A percentile compares a stretch with the other conserved stretches of the same genome.
Evolutionary conservation across 2,797 vertebrate species (phyloP).

Genomic region (Gobionotothen gibberifrons): DNA sequence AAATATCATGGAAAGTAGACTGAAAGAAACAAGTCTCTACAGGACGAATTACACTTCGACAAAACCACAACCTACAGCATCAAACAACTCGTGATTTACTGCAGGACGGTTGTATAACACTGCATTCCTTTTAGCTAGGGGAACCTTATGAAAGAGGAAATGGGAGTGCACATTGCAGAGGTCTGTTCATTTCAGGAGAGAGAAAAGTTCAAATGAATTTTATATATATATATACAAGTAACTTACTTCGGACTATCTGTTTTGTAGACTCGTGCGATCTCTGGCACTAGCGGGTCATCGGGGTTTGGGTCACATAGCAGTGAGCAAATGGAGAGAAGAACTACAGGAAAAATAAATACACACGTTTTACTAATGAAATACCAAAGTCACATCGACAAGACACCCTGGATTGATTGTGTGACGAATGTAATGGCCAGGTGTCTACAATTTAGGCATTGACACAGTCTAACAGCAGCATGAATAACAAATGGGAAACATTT

Average conservation of each 20-base stretch:
- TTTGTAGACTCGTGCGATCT: constrained; percentile 91
- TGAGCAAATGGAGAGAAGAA: constrained; percentile 90
- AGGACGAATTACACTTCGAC: not conserved
- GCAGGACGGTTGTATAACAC: not conserved
- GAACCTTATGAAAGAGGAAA: not conserved
- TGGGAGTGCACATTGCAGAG: not conserved
- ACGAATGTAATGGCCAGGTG: not conserved
- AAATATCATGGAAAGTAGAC: not conserved
- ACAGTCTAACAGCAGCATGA: not conserved
- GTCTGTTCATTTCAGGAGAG: not conserved
- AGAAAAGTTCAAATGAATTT: not conserved
- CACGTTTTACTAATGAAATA: not conserved
- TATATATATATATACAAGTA: no score
- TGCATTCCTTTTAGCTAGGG: not conserved
- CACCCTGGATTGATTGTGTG: no score
- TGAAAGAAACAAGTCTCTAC: not conserved
- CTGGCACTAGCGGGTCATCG: constrained; percentile 89
- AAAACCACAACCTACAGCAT: not conserved
- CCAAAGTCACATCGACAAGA: not conserved
- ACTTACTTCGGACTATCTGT: constrained; percentile 85
- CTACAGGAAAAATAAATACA: constrained; percentile 61
- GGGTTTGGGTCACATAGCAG: constrained; percentile 90
- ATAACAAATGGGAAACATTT: no score
- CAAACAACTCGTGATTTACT: not conserved
- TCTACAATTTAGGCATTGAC: not conserved